A percentile compares a stretch with the other conserved stretches of the same genome.
Evolutionary conservation across 2,888 invertebrate species (phyloP).

Genomic region (Rhopalosiphum nymphaeae): DNA sequence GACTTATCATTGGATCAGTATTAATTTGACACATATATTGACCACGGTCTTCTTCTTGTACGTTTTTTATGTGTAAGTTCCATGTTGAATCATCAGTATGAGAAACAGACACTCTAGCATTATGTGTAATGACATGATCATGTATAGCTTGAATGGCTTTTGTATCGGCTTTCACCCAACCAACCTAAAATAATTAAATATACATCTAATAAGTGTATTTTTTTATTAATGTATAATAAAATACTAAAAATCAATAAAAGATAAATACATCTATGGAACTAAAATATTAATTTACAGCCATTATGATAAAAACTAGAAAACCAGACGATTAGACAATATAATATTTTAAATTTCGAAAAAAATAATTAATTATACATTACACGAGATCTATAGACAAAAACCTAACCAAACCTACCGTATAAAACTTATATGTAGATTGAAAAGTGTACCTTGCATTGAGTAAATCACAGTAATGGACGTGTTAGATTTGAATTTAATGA

Average conservation of each 20-base stretch:
- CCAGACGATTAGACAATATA: background rate
- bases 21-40: conserved; percentile 96
- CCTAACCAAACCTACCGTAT: background rate
- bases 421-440: background rate
- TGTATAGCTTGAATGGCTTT: conserved; percentile 94
- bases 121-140: conserved; percentile 92
- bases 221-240: background rate
- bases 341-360: background rate
- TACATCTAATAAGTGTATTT: background rate
- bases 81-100: conserved; percentile 85
- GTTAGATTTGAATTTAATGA: too few species aligned
- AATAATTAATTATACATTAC: background rate
- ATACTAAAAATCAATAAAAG: background rate
- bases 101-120: conserved; percentile 86
- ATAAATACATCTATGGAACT: background rate
- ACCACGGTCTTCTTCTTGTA: conserved; percentile 89
- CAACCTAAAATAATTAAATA: conserved; percentile 76
- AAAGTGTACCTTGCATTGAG: background rate
- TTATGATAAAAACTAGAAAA: background rate
- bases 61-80: conserved; percentile 90
- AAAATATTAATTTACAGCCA: background rate
- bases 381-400: background rate
- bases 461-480: background rate
- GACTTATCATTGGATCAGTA: conserved; percentile 94
- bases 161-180: conserved; percentile 93